Conservation (phyloP, 1,140 invertebrate genomes). For the Magallana ariakensis region DNA sequence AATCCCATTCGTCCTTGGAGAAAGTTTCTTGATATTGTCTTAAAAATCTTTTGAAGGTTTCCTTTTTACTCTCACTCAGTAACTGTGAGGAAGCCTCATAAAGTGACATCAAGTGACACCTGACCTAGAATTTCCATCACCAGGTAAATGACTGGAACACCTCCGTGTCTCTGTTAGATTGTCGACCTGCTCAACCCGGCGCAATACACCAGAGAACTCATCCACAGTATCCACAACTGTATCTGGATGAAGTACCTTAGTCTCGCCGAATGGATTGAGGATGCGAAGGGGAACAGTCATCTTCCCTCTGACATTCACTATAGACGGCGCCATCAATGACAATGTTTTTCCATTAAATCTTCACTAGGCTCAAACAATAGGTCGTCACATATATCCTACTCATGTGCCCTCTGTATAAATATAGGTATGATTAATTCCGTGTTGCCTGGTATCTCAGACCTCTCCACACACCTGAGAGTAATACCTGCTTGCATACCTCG, state of each 20-base stretch:
- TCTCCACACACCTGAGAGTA: not conserved
- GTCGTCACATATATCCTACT: not conserved
- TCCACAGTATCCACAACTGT: not conserved
- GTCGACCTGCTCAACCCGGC: not conserved
- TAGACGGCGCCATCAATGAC: not conserved
- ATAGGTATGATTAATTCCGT: too few species aligned
- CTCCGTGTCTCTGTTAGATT: not conserved
- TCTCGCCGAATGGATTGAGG: not conserved
- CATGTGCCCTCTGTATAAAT: not conserved
- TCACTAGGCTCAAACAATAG: not conserved
- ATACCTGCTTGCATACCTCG: constrained; percentile 10
- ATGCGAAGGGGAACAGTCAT: not conserved
- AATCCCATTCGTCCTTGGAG: not conserved
- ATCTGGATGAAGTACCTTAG: not conserved
- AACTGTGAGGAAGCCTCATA: not conserved
- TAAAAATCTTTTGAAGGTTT: not conserved
- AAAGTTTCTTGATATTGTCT: not conserved
- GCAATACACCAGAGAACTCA: not conserved
- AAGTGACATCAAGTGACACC: not conserved
- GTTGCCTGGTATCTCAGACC: not conserved
- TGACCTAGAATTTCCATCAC: not conserved
- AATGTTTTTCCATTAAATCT: constrained; percentile 15
- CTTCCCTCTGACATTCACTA: not conserved
- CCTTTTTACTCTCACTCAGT: not conserved
- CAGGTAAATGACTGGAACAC: not conserved